phyloP scores from a whole-genome alignment of 2,797 vertebrate species.

The Labeo calbasu region DNA sequence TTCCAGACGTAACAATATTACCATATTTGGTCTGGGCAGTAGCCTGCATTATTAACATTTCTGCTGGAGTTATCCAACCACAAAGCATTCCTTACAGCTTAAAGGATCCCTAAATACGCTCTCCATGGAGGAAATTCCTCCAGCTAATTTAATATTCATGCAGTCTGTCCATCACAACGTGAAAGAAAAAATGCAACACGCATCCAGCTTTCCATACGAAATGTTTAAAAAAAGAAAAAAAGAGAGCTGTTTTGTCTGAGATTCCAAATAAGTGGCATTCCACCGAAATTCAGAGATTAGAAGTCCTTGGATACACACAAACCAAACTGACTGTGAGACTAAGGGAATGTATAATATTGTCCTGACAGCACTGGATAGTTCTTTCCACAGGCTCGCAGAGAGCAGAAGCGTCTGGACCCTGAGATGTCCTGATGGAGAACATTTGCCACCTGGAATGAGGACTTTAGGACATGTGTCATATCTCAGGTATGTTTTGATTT shows the following conservation, averaged over 20 bases:
- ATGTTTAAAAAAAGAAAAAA: slow-evolving; percentile 66
- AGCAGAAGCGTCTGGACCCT: slow-evolving; percentile 5
- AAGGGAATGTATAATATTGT: slow-evolving; percentile 19
- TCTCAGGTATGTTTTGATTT: slow-evolving; percentile 40
- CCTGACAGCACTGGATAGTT: not conserved
- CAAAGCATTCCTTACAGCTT: slow-evolving; percentile 98
- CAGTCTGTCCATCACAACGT: slow-evolving; percentile 86
- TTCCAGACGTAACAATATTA: slow-evolving; percentile 98
- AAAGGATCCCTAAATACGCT: slow-evolving; percentile 96
- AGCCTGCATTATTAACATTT: slow-evolving; percentile 98
- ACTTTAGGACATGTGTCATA: not conserved
- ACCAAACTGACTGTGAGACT: slow-evolving; percentile 16
- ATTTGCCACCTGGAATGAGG: not conserved
- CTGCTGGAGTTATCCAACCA: slow-evolving; percentile 91
- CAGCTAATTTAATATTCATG: slow-evolving; percentile 85
- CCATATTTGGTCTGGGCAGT: slow-evolving; percentile 99
- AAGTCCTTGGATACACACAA: slow-evolving; percentile 50
- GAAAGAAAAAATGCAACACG: slow-evolving; percentile 71
- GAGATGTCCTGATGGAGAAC: slow-evolving; percentile 11
- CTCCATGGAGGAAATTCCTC: slow-evolving; percentile 93
- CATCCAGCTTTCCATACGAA: slow-evolving; percentile 81
- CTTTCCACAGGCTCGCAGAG: not conserved
- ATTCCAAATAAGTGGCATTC: slow-evolving; percentile 77
- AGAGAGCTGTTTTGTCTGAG: slow-evolving; percentile 67
- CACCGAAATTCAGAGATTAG: slow-evolving; percentile 73